Conservation (phyloP, 2,888 invertebrate genomes). For the Liodrosophila aerea region DNA sequence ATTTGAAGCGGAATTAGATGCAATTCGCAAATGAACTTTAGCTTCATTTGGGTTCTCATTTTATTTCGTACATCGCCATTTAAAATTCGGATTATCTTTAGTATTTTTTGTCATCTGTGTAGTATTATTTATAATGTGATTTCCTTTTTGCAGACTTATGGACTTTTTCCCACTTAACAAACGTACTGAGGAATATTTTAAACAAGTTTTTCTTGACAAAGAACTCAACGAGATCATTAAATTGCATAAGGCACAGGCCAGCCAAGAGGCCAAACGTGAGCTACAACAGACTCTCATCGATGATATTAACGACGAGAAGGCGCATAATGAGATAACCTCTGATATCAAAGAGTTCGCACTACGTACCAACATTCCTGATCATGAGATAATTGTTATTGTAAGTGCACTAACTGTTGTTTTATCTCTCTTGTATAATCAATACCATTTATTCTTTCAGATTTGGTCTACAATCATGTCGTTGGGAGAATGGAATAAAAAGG, state of each 20-base stretch:
- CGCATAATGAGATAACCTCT: constrained; percentile 91
- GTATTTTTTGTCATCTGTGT: too few relatives aligned
- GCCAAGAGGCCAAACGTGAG: constrained; percentile 92
- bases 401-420: constrained; percentile 66
- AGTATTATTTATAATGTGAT: neutral
- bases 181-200: constrained; percentile 94
- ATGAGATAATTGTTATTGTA: constrained; percentile 94
- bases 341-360: constrained; percentile 93
- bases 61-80: constrained; percentile 64
- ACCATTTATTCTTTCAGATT: constrained; percentile 84
- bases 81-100: neutral
- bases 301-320: constrained; percentile 93
- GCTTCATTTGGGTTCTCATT: constrained; percentile 76
- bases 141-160: constrained; percentile 86
- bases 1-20: constrained; percentile 64
- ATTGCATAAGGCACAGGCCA: constrained; percentile 91
- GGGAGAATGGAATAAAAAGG: constrained; percentile 99
- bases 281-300: constrained; percentile 91
- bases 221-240: constrained; percentile 91
- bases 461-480: constrained; percentile 98
- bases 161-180: constrained; percentile 97
- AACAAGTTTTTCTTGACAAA: constrained; percentile 90
- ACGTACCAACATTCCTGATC: constrained; percentile 93
- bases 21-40: constrained; percentile 66
- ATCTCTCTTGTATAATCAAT: neutral